Base-by-base conservation (phyloP, 2,888 invertebrate species). In the Drosophila maculinotata region DNA sequence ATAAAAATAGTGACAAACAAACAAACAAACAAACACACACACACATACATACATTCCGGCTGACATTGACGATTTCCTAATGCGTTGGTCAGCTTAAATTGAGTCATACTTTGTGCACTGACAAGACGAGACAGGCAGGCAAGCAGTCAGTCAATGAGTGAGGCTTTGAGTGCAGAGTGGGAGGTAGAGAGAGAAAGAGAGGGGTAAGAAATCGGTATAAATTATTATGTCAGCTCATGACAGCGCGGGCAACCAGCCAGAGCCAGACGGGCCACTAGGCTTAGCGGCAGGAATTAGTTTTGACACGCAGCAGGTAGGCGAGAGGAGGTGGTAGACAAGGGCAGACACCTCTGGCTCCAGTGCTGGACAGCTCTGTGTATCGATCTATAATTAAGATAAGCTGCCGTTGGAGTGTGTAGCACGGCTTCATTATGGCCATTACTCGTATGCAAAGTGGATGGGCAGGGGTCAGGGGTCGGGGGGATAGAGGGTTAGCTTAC, bases 301-400 rank as follows among this genome's bases (percentile, higher is more conserved):
- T 70, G 85, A 81, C 87, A 83, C 79, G 86, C 77, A 74, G 57
- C 35, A 63, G 49, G 33, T 1, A 33, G 14, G 6, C n/a, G 25
- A 17, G 8, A 5, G 17, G 8, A 35, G 15, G 8, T 14, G 31
- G 26, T 7, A 33, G 39, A 60, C 68, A 66, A 35, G 28, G 47
- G 25, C 45, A 62, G 33, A 49, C 41, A 63, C 49, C 63, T 62
- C 41, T 28, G 39, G 41, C 36, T 9, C 9, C 26, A 45, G 38
- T 47, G 44, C 39, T 31, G 35, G 51, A 54, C 39, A 58, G 39
- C 60, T 52, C 39, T 59, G 70, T 76, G 66, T 77, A 84, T 84
- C 73, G 88, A 88, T 88, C 80, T 78, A 80, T 89, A 88, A 88
- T 88, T 87, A 87, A 89, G 88, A 88, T 88, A 88, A 79, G 65